phyloP scores from a whole-genome alignment of 2,797 vertebrate genomes.

The Acanthornis magna region DNA sequence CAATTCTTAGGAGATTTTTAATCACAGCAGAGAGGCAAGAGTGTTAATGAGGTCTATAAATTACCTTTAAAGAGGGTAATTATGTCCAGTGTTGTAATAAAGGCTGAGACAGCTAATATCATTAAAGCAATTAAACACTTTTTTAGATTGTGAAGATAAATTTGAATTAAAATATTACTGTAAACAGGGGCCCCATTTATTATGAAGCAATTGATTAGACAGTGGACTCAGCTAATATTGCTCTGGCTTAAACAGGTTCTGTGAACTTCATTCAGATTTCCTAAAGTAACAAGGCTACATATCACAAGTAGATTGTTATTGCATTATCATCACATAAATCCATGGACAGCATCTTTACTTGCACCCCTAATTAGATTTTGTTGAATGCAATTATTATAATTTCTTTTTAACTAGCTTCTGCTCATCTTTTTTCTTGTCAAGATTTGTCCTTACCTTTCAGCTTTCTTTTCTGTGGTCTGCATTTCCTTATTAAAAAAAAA shows the following conservation, averaged over 20 bases:
- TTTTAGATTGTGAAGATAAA: slow-evolving; percentile 61
- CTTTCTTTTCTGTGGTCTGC: neutral
- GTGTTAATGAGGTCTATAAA: slow-evolving; percentile 73
- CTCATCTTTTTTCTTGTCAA: neutral
- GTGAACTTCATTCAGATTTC: slow-evolving; percentile 27
- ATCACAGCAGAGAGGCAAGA: slow-evolving; percentile 56
- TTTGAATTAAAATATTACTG: slow-evolving; percentile 61
- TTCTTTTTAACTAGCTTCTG: slow-evolving; percentile 15
- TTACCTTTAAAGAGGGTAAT: slow-evolving; percentile 70
- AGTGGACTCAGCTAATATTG: neutral
- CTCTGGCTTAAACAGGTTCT: neutral
- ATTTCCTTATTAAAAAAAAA: neutral
- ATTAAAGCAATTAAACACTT: slow-evolving; percentile 71
- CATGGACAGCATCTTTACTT: slow-evolving; percentile 16
- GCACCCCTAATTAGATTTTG: slow-evolving; percentile 2
- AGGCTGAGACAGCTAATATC: slow-evolving; percentile 66
- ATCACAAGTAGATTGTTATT: slow-evolving; percentile 13
- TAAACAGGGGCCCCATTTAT: slow-evolving; percentile 57
- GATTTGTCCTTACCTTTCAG: neutral
- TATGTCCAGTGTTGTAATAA: slow-evolving; percentile 67
- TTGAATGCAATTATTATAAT: neutral
- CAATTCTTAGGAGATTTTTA: slow-evolving; percentile 68
- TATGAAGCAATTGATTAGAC: slow-evolving; percentile 19
- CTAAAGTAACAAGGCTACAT: neutral
- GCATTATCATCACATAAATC: slow-evolving; percentile 36